phyloP scores from a whole-genome alignment of 2,888 invertebrate species.

The Lampropteryx suffumata region DNA sequence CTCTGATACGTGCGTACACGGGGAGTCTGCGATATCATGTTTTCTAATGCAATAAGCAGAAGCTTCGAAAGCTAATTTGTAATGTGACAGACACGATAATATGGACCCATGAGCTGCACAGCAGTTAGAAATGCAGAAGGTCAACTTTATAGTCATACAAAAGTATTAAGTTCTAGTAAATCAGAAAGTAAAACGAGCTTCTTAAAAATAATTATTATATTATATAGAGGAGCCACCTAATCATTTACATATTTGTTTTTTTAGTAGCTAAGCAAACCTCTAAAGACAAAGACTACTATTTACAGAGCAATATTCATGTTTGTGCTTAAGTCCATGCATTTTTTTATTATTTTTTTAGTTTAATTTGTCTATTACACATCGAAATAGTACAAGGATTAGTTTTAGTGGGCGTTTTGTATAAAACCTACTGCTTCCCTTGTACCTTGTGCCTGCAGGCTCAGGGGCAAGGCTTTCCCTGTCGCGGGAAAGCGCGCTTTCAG shows the following conservation, averaged over 20 bases:
- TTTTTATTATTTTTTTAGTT: no score
- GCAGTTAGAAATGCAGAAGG: conserved; percentile 1
- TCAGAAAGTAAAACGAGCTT: no score
- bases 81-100: conserved; percentile 27
- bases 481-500: conserved; percentile 31
- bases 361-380: no score
- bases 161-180: no score
- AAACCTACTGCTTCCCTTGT: conserved; percentile 10
- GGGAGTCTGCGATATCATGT: conserved; percentile 22
- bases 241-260: no score
- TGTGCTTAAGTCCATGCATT: no score
- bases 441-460: conserved; percentile 22
- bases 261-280: no score
- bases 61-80: conserved; percentile 35
- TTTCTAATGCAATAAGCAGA: conserved; percentile 33
- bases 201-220: no score
- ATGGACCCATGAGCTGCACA: conserved; percentile 14
- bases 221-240: no score
- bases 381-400: background rate
- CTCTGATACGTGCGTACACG: conserved; percentile 22
- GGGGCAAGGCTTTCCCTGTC: conserved; percentile 27
- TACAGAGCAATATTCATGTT: no score
- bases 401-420: conserved; percentile 3
- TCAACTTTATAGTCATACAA: background rate
- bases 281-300: no score